Conservation (phyloP, 2,113 vertebrate genomes). For the Heteronetta atricapilla region DNA sequence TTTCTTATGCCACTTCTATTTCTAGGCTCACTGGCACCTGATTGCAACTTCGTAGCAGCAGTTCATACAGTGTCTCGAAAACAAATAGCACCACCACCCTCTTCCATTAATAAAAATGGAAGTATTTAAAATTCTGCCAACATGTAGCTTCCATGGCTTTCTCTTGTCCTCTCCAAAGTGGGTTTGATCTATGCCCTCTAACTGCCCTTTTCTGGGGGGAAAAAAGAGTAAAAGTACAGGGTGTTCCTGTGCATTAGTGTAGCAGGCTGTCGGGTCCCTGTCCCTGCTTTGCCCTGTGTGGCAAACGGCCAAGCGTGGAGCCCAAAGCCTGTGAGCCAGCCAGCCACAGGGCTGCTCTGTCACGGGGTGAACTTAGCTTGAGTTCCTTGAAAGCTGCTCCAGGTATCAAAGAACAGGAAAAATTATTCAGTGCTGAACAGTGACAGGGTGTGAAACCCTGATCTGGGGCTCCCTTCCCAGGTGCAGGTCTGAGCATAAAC, state of each 20-base stretch:
- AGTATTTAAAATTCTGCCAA: not conserved
- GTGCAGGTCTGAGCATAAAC: not conserved
- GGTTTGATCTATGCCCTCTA: not conserved
- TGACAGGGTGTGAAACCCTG: fast-evolving
- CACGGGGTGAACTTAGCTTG: fast-evolving
- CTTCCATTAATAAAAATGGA: not conserved
- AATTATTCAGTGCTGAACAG: fast-evolving
- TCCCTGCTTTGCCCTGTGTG: not conserved
- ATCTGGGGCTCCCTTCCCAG: fast-evolving
- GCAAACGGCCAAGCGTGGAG: not conserved
- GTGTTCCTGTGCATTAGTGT: fast-evolving
- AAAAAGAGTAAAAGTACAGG: not conserved
- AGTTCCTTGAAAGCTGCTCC: not conserved
- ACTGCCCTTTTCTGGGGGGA: not conserved
- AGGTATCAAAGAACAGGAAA: fast-evolving
- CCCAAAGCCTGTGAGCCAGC: not conserved
- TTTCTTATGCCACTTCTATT: not conserved
- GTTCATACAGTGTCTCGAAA: not conserved
- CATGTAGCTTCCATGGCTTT: not conserved
- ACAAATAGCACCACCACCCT: not conserved
- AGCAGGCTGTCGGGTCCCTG: not conserved
- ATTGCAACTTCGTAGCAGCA: fast-evolving
- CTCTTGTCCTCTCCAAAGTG: not conserved
- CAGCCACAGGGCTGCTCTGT: fast-evolving
- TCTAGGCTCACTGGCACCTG: not conserved